Evolutionary conservation across 2,797 vertebrate genomes (phyloP), one percentile per base, ranked within the genome.

Genomic region (Odontamblyopus rebecca): DNA sequence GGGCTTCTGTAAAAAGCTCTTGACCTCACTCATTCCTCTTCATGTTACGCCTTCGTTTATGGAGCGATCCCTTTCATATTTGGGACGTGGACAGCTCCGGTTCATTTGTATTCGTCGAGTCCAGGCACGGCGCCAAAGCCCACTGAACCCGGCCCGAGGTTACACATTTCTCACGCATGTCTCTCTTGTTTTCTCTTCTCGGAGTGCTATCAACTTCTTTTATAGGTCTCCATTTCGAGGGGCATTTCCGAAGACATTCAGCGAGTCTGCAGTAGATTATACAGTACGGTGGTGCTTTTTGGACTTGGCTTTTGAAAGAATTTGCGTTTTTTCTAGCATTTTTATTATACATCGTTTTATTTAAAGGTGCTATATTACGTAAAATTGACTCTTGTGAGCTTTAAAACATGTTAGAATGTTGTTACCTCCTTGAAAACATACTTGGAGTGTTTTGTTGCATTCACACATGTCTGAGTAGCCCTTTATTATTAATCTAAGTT

Each of bases 91-190:
- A 82, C 73, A 56, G 54, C 56, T 54, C 6, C 18, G 78, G 80
- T 78, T 82, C 77, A 68, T 78, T 64, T 54, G 64, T 69, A 71
- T 72, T 78, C 89, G 87, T 89, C 61, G 85, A 83, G 89, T 93
- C 91, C 67, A 93, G 96, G 95, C 94, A 60, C 75, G 19, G 87
- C 84, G 95, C 95, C 95, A 96, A 92, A 87, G 76, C 86, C 80
- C 71, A 79, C 78, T 96, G 95, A 95, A 95, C 94, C 82, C 69
- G 87, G 74, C 66, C 16, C 91, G 87, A 94, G 95, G 95, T 96
- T 95, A 95, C 89, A 86, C 84, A 89, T 89, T 97, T 97, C 95
- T 95, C 95, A 97, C 88, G 95, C 92, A 84, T 67, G 78, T 87
- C 82, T 87, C 87, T 67, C 80, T 85, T 68, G 63, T 48, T 72